phyloP scores from a whole-genome alignment of 2,797 vertebrate species.

The Pipistrellus kuhlii region DNA sequence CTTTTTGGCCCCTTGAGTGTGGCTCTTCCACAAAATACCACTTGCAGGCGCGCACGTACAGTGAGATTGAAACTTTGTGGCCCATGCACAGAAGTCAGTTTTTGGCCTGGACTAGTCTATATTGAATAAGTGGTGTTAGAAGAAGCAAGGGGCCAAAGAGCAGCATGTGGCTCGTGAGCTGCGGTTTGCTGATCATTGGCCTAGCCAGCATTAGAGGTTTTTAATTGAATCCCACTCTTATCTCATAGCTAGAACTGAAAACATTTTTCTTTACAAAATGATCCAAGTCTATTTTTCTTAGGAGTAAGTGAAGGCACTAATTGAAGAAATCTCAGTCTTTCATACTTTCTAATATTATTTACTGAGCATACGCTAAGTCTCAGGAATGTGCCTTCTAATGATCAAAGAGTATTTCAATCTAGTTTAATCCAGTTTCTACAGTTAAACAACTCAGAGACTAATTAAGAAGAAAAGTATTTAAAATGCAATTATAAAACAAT shows the following conservation, averaged over 20 bases:
- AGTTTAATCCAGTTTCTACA: background rate
- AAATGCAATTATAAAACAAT: background rate
- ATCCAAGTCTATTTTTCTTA: background rate
- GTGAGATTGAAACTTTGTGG: too few relatives aligned
- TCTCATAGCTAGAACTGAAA: background rate
- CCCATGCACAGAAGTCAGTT: too few relatives aligned
- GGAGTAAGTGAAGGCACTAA: background rate
- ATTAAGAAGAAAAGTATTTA: background rate
- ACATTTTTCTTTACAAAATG: conserved; percentile 46
- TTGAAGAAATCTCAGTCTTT: background rate
- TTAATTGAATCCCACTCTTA: background rate
- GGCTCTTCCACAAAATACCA: too few relatives aligned
- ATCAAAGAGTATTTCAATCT: background rate
- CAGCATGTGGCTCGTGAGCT: too few relatives aligned
- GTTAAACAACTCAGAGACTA: background rate
- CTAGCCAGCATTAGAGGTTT: background rate
- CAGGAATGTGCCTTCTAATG: background rate
- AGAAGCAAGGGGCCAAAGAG: too few relatives aligned
- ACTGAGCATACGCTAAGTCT: background rate
- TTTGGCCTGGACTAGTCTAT: too few relatives aligned
- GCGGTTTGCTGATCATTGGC: too few relatives aligned
- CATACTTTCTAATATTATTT: conserved; percentile 32
- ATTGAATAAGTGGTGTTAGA: too few relatives aligned
- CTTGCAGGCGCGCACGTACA: too few relatives aligned
- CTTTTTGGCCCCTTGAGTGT: too few relatives aligned